Base-by-base conservation (phyloP, 2,113 vertebrate genomes). In the Sapajus apella region DNA sequence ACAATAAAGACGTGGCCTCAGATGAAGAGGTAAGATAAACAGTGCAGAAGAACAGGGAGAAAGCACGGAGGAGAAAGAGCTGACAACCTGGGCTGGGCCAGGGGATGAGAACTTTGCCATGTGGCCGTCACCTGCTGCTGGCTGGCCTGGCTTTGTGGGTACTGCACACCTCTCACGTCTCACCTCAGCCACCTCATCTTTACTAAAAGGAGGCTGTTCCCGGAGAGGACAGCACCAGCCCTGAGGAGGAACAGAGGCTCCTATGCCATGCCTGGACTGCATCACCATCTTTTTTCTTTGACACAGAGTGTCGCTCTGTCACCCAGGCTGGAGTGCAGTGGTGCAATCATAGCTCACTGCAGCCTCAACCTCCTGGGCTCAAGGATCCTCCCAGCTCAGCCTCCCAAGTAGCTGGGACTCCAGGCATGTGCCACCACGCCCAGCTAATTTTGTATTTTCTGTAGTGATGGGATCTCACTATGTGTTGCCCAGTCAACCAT, bases 61-160 rank as follows among this genome's bases (percentile, higher is more conserved):
- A 82, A 1, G 37, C 2, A 43, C 0, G 4, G 3, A 16, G 0
- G 21, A 40, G 77, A 68, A 93, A 27, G 0, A 47, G 27, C 5
- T 3, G 61, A 58, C 35, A 4, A 7, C 35, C 20, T 5, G n/a
- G 55, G 72, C 17, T 10, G 16, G 55, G 25, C 14, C 73, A 11
- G 52, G 58, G 72, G 1, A 4, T 5, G 27, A 18, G 58, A 32
- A 9, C 25, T 30, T 3, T 4, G 13, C 21, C 55, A 16, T 0
- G 32, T 21, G 77, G 56, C 86, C 2, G 1, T 70, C 76, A 37
- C n/a, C 79, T n/a, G 37, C 20, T 1, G 0, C 30, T 5, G 9
- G 40, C 56, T 2, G 13, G 52, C 21, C n/a, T 12, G 47, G 76
- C 10, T 58, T 55, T 14, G 0, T 0, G 21, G 4, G 50, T 5